These are phyloP conservation scores for Chaetodon trifascialis DNA, from an alignment of 2,113 vertebrate genomes.

Conservation along the genomic window DNA sequence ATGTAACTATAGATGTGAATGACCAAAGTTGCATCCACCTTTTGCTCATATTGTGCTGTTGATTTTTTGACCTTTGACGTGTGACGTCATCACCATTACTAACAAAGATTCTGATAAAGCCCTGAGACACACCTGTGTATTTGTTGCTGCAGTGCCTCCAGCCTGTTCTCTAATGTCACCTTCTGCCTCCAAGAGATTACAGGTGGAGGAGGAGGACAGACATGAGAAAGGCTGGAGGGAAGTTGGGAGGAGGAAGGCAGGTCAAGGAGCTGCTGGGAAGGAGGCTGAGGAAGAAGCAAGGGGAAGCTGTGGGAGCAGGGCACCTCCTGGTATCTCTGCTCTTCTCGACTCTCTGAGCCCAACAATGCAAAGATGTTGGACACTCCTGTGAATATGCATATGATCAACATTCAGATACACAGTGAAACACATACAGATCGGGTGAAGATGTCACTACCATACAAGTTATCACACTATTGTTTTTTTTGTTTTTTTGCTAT, in stretches of 20 bases:
- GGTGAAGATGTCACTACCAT: background rate
- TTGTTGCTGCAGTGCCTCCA: constrained; percentile 88
- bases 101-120: background rate
- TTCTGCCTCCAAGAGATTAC: constrained; percentile 72
- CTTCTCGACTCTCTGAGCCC: constrained; percentile 81
- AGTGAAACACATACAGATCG: background rate
- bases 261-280: constrained; percentile 72
- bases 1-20: no score
- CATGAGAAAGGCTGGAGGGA: constrained; percentile 66
- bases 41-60: background rate
- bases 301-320: constrained; percentile 82
- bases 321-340: constrained; percentile 86
- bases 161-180: constrained; percentile 82
- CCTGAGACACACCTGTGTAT: constrained; percentile 84
- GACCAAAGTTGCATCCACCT: no score
- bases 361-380: constrained; percentile 91
- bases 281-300: constrained; percentile 55
- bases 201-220: constrained; percentile 65
- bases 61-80: no score
- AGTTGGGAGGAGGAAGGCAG: constrained; percentile 63
- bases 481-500: background rate
- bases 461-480: no score
- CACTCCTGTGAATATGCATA: constrained; percentile 86
- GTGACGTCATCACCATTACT: background rate
- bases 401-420: constrained; percentile 38